Evolutionary conservation across 1,140 invertebrate species (phyloP), one percentile per base, ranked within the genome.

Genomic region (Cecropterus lyciades): DNA sequence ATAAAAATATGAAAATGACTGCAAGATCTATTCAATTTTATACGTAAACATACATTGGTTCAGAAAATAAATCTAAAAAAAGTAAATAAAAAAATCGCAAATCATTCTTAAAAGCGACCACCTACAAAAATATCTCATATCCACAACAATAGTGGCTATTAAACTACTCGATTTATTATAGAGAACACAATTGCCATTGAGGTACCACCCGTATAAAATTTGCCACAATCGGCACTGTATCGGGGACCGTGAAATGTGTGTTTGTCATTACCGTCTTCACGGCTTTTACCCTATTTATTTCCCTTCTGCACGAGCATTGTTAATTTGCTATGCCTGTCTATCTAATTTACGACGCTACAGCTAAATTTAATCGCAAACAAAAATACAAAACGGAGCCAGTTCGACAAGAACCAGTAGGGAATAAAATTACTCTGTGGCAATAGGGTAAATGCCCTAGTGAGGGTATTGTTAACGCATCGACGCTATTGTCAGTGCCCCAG

Each of bases 181-280:
- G 49, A 63, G 27, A 43, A 62, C 48, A 59, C 65, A 69, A 74
- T 65, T 43, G 57, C 65, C 65, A 72, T 75, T 70, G 42, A 75
- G 67, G 67, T 65, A 69, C 79, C 64, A 77, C 75, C 84, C 79
- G 70, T 75, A 82, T 79, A 79, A 80, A 89, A 88, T 87, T 76
- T 69, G 74, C 83, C 72, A 80, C 78, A 86, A 83, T 78, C 73
- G 67, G 65, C 75, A 74, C 62, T 73, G 65, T 73, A 77, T 81
- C 75, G 68, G 67, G 51, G 30, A 83, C 66, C 86, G 81, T 89
- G 80, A 89, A 90, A 90, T 86, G 77, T 74, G 67, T 90, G 84
- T 90, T 90, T 89, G 85, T 85, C 80, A 86, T 85, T 82, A 80
- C 72, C 79, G 69, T 81, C 80, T 84, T 84, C 84, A 87, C 81